Conservation (phyloP, 1,140 invertebrate genomes). For the Battus philenor region DNA sequence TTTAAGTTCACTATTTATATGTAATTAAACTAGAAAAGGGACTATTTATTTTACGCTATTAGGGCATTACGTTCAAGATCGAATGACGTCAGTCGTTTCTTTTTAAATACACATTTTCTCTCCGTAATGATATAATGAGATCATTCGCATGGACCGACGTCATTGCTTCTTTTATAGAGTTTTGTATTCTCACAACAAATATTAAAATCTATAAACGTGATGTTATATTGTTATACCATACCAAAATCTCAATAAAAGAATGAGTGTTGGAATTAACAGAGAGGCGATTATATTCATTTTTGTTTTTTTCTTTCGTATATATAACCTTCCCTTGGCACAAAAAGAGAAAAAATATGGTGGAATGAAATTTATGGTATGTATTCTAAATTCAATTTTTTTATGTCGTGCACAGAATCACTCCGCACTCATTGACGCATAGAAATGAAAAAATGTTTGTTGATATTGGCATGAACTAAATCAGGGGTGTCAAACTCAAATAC, state of each 20-base stretch:
- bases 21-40: conserved; percentile 61
- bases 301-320: conserved; percentile 57
- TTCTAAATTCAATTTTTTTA: conserved; percentile 53
- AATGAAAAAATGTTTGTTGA: conserved; percentile 57
- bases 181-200: conserved; percentile 76
- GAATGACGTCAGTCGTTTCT: conserved; percentile 32
- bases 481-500: too few species aligned
- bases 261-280: conserved; percentile 74
- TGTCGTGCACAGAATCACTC: conserved; percentile 60
- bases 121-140: conserved; percentile 7
- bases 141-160: conserved; percentile 28
- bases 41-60: conserved; percentile 64
- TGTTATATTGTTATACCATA: conserved; percentile 58
- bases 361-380: conserved; percentile 64
- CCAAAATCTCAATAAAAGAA: conserved; percentile 73
- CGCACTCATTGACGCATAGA: conserved; percentile 52
- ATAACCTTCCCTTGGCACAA: conserved; percentile 38
- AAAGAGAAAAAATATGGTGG: conserved; percentile 39
- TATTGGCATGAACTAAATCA: too few species aligned
- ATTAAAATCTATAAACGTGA: conserved; percentile 54
- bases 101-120: conserved; percentile 19
- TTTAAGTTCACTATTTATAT: conserved; percentile 65
- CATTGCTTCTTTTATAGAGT: conserved; percentile 41
- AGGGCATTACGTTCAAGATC: conserved; percentile 46
- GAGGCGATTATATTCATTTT: conserved; percentile 55